These are phyloP conservation scores for Nyctibius grandis DNA, from an alignment of 2,797 vertebrate genomes.

Conservation along the genomic window DNA sequence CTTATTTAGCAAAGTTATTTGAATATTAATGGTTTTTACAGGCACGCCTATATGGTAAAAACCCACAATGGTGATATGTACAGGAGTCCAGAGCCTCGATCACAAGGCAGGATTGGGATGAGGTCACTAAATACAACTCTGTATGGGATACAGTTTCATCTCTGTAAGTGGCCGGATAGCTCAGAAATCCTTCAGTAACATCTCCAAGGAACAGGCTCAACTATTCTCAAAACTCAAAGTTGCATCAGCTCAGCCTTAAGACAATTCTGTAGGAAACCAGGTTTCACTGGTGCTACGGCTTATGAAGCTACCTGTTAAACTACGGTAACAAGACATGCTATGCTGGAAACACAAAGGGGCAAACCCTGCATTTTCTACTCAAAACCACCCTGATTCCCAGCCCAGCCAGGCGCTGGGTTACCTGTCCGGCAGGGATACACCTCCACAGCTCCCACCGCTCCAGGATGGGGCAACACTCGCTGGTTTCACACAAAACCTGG, in stretches of 20 bases:
- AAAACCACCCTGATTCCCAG: neutral
- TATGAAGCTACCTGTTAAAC: neutral
- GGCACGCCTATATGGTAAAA: neutral
- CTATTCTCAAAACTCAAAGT: neutral
- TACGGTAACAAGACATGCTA: neutral
- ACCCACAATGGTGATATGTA: neutral
- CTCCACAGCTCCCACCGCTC: neutral
- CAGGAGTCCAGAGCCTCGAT: neutral
- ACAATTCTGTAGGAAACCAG: neutral
- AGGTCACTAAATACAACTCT: neutral
- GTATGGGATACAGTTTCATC: neutral
- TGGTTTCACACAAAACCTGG: neutral
- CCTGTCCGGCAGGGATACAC: accelerated
- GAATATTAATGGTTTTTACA: slow-evolving; percentile 27
- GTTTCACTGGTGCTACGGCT: neutral
- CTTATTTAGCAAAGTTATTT: slow-evolving; percentile 55
- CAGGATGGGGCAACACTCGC: accelerated
- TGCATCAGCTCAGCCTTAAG: neutral
- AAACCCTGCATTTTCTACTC: neutral
- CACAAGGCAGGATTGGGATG: neutral
- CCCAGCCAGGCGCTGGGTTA: neutral
- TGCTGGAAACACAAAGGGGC: neutral
- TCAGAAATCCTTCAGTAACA: neutral
- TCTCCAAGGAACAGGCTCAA: neutral
- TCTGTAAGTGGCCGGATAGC: neutral